A percentile compares a stretch with the other conserved stretches of the same genome.
These are phyloP conservation scores for Eudorcas thomsonii DNA, from an alignment of 2,113 vertebrate species.

Conservation along the genomic window DNA sequence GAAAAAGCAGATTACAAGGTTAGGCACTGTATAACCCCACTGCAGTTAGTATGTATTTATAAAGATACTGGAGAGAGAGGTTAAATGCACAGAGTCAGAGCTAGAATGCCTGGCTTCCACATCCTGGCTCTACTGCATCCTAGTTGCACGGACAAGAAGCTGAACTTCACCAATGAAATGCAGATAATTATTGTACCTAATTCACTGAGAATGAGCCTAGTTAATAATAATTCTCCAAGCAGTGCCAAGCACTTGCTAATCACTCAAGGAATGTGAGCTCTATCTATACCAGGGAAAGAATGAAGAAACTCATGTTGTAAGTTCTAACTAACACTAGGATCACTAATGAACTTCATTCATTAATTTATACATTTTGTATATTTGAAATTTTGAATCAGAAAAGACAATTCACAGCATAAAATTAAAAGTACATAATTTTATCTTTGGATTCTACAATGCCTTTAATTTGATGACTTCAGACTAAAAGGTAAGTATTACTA, in stretches of 20 bases:
- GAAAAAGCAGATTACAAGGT: neutral
- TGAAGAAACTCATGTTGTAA: neutral
- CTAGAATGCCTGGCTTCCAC: rapidly evolving
- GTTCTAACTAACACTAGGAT: neutral
- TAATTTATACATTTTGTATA: neutral
- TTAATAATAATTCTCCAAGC: neutral
- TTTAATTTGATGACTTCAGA: slow-evolving; percentile 5
- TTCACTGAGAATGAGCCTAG: neutral
- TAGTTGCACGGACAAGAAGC: neutral
- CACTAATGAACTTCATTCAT: neutral
- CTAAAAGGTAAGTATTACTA: slow-evolving; percentile 10
- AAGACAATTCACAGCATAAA: neutral
- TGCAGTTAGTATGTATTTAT: neutral
- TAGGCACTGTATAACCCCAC: neutral
- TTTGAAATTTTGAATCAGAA: neutral
- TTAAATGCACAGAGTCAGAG: neutral
- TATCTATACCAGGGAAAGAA: neutral
- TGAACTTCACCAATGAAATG: neutral
- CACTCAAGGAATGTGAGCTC: neutral
- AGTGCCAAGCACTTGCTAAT: neutral
- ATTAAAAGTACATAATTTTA: neutral
- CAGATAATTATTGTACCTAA: neutral
- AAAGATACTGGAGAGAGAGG: neutral
- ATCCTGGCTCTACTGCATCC: neutral
- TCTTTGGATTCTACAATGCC: neutral